phyloP scores from a whole-genome alignment of 1,140 invertebrate species.

The Drosophila rufa region DNA sequence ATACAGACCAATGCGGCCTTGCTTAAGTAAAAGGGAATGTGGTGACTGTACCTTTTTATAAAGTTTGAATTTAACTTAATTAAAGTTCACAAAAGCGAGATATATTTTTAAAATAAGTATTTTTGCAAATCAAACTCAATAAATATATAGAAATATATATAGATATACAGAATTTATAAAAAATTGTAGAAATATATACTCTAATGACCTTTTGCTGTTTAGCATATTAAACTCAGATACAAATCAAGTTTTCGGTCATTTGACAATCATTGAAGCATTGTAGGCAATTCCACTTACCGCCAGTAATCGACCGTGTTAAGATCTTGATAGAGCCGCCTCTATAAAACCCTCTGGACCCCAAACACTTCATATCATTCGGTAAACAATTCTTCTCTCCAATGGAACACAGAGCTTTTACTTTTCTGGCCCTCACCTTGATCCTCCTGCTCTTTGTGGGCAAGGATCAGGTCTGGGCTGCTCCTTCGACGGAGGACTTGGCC shows the following conservation, averaged over 20 bases:
- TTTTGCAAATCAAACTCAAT: no score
- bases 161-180: neutral
- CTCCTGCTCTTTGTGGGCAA: slow-evolving; percentile 27
- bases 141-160: neutral
- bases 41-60: no score
- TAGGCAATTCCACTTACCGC: neutral
- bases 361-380: neutral
- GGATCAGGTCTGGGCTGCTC: slow-evolving; percentile 35
- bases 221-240: neutral
- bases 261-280: slow-evolving; percentile 41
- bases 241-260: slow-evolving; percentile 48
- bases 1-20: neutral
- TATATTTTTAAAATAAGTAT: no score
- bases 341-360: slow-evolving; percentile 19
- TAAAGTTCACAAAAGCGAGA: no score
- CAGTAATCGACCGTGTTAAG: slow-evolving; percentile 47
- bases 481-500: slow-evolving; percentile 37
- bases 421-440: slow-evolving; percentile 24
- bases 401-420: slow-evolving; percentile 20
- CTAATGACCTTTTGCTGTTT: neutral
- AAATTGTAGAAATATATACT: no score
- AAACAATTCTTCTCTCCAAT: slow-evolving; percentile 7
- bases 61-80: no score
- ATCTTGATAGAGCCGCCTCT: slow-evolving; percentile 26
- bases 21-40: neutral